Conservation (phyloP, 2,113 vertebrate genomes). For the Sciurus niger region DNA sequence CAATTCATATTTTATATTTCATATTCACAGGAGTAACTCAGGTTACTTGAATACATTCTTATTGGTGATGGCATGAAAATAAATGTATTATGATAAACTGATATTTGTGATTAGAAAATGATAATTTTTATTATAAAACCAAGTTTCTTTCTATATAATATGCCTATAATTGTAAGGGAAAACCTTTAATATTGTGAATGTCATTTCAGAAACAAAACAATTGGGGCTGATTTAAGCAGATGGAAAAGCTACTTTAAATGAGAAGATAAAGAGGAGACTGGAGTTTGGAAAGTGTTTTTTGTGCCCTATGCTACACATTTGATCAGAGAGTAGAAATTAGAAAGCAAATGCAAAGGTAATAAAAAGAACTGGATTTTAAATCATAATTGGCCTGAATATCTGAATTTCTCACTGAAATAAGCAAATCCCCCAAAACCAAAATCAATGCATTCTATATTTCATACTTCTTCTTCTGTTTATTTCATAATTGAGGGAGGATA, state of each 20-base stretch:
- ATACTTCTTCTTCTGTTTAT: not conserved
- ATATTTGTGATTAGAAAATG: not conserved
- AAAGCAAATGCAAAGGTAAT: not conserved
- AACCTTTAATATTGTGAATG: not conserved
- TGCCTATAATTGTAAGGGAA: not conserved
- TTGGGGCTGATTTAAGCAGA: not conserved
- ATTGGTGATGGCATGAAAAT: not conserved
- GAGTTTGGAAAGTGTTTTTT: not conserved
- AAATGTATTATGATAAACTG: not conserved
- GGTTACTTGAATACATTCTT: not conserved
- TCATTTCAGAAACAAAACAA: not conserved
- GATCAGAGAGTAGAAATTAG: not conserved
- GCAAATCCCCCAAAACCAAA: not conserved
- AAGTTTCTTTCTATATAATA: not conserved
- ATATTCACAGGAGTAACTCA: not conserved
- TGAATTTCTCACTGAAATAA: not conserved
- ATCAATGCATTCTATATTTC: not conserved
- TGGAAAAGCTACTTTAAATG: conserved; percentile 1
- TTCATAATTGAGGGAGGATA: not conserved
- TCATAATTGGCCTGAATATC: not conserved
- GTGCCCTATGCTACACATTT: not conserved
- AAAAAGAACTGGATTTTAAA: not conserved
- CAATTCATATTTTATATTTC: not conserved
- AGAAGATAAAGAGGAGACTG: not conserved
- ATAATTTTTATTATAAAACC: not conserved